A percentile compares a stretch with the other conserved stretches of the same genome.
These are phyloP conservation scores for Anabas testudineus DNA, from an alignment of 2,797 vertebrate species.

Conservation along the genomic window DNA sequence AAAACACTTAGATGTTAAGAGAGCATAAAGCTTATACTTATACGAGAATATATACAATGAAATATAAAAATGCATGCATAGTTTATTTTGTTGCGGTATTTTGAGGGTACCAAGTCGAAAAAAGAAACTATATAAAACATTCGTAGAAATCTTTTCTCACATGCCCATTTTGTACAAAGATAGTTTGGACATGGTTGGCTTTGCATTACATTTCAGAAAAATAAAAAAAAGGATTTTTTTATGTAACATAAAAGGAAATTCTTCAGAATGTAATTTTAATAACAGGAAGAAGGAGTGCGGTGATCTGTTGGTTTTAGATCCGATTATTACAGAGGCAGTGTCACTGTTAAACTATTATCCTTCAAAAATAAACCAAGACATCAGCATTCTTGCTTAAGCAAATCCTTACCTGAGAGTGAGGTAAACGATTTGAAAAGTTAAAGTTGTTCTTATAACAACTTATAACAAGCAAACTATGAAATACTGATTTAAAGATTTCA, in stretches of 20 bases:
- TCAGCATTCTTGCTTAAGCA: not conserved
- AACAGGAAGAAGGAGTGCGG: conserved; percentile 25
- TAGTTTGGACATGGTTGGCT: conserved; percentile 65
- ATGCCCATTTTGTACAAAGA: conserved; percentile 74
- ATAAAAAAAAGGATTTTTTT: conserved; percentile 42
- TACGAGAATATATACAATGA: conserved; percentile 86
- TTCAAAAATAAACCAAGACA: conserved; percentile 46
- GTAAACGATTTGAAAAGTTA: conserved; percentile 29
- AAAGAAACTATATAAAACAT: conserved; percentile 67
- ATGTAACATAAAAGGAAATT: conserved; percentile 29
- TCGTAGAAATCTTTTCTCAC: conserved; percentile 68
- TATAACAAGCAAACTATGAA: conserved; percentile 26
- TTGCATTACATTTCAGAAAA: conserved; percentile 62
- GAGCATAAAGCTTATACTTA: conserved; percentile 90
- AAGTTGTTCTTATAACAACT: conserved; percentile 5
- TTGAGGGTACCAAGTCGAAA: conserved; percentile 82
- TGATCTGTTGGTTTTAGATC: conserved; percentile 35
- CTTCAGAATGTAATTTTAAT: conserved; percentile 35
- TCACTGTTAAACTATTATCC: conserved; percentile 1
- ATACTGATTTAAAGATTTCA: conserved; percentile 47
- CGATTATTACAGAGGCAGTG: conserved; percentile 21
- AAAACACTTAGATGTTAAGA: conserved; percentile 83
- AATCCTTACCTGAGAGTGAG: conserved; percentile 16
- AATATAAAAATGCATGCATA: conserved; percentile 91
- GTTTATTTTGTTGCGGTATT: conserved; percentile 87